These are phyloP conservation scores for Oreortyx pictus DNA, from an alignment of 2,797 vertebrate genomes.

Conservation along the genomic window DNA sequence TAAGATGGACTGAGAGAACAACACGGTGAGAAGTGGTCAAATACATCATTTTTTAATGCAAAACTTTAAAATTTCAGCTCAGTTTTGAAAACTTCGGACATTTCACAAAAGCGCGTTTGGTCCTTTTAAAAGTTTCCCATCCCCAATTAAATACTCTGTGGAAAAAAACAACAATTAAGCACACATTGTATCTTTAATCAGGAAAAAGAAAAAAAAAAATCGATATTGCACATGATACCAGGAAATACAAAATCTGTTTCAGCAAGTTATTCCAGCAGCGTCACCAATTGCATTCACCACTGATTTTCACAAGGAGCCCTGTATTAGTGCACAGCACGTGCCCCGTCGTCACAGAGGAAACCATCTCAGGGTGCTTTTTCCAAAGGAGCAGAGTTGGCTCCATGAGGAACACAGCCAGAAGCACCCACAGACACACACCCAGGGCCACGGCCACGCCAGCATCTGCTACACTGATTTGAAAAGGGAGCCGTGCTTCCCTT, in stretches of 20 bases:
- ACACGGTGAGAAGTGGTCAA: conserved; percentile 27
- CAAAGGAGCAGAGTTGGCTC: background rate
- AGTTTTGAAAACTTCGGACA: conserved; percentile 69
- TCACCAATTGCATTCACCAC: background rate
- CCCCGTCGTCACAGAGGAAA: conserved; percentile 27
- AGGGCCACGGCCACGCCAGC: background rate
- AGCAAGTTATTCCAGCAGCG: conserved; percentile 58
- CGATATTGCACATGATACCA: conserved; percentile 78
- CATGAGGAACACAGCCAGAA: background rate
- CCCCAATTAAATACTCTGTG: conserved; percentile 72
- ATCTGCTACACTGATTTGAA: accelerated
- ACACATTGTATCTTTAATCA: conserved; percentile 57
- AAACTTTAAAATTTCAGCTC: conserved; percentile 71
- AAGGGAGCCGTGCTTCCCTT: accelerated
- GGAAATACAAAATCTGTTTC: conserved; percentile 51
- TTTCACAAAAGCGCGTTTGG: conserved; percentile 74
- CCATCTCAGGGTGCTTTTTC: background rate
- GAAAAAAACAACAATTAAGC: conserved; percentile 64
- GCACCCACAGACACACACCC: accelerated
- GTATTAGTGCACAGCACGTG: conserved; percentile 19
- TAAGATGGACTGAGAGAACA: background rate
- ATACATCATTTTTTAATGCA: conserved; percentile 77
- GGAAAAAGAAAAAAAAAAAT: background rate
- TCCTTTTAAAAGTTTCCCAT: conserved; percentile 61
- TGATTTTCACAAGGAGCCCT: conserved; percentile 11